Evolutionary conservation across 2,888 invertebrate species (phyloP).

Genomic region (Cybosia mesomella): DNA sequence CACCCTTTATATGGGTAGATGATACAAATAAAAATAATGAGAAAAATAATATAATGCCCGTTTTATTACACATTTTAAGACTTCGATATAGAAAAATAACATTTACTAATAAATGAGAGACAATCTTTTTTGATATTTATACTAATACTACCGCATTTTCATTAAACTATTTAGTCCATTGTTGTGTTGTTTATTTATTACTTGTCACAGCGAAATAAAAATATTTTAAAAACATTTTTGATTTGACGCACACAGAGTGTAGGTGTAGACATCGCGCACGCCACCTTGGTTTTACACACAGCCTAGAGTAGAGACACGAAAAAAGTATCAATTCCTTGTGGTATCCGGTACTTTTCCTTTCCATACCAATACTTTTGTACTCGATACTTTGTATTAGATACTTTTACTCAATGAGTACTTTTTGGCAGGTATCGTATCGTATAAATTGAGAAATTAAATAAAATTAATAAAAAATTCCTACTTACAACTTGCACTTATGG

Average conservation of each 20-base stretch:
- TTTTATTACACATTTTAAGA: constrained; percentile 72
- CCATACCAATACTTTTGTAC: no score
- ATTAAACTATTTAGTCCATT: constrained; percentile 13
- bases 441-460: no score
- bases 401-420: no score
- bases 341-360: no score
- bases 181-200: constrained; percentile 17
- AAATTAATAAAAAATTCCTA: no score
- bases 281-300: neutral
- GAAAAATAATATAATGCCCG: constrained; percentile 65
- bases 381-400: no score
- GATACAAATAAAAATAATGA: constrained; percentile 63
- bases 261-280: neutral
- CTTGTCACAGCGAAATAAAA: constrained; percentile 21
- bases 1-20: constrained; percentile 76
- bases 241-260: constrained; percentile 19
- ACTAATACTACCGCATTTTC: constrained; percentile 21
- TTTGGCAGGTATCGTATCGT: no score
- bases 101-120: constrained; percentile 38
- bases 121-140: constrained; percentile 7
- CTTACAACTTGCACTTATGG: no score
- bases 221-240: constrained; percentile 36
- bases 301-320: neutral
- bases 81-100: constrained; percentile 41
- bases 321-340: no score